Percentiles rank a stretch among this genome's conserved stretches.
These are phyloP conservation scores for Rhynchomys soricoides DNA, from an alignment of 2,113 vertebrate species.

Conservation along the genomic window DNA sequence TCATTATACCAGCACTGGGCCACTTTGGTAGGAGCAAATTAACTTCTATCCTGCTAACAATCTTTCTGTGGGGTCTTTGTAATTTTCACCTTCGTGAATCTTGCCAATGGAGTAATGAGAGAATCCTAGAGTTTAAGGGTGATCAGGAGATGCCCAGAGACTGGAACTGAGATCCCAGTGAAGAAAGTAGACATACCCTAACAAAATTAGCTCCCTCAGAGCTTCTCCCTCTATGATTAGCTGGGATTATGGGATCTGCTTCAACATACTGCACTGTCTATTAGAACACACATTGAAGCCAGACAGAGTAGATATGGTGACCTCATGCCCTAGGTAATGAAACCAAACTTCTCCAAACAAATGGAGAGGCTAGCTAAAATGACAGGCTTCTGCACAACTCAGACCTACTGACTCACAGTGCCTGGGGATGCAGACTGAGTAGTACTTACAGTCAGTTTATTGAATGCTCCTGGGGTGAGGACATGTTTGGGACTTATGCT, in stretches of 20 bases:
- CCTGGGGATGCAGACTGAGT: neutral
- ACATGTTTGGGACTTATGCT: neutral
- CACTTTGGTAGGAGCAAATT: neutral
- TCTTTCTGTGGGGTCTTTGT: neutral
- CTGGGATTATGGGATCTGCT: neutral
- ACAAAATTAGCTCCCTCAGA: neutral
- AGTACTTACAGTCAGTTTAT: neutral
- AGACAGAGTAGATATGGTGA: neutral
- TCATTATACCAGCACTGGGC: neutral
- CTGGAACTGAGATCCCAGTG: neutral
- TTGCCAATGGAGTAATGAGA: neutral
- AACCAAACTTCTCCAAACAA: neutral
- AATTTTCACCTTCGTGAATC: neutral
- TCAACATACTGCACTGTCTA: neutral
- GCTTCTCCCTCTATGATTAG: neutral
- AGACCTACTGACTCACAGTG: neutral
- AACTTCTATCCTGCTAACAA: neutral
- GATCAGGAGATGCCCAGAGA: neutral
- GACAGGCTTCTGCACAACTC: neutral
- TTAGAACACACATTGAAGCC: neutral
- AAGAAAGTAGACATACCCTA: neutral
- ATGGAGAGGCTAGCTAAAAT: conserved; percentile 1
- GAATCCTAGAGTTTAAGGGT: neutral
- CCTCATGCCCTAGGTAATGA: neutral
- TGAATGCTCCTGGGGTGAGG: neutral